Evolutionary conservation across 2,888 invertebrate species (phyloP), one percentile per base, ranked within the genome.

Genomic region (Callinectes sapidus): DNA sequence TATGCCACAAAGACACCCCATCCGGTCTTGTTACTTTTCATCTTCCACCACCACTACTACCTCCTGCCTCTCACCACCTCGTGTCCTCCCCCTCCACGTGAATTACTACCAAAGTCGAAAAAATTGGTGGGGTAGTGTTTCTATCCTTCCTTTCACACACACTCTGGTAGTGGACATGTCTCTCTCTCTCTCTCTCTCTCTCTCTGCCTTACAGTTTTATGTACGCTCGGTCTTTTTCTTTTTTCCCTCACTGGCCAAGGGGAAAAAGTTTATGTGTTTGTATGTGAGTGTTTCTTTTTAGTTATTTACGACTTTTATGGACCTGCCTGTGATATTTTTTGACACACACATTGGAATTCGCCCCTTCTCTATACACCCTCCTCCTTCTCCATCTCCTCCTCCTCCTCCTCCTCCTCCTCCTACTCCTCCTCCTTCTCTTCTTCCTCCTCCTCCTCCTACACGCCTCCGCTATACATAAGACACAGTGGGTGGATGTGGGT

Each of bases 301-400:
- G 32, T 81, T 71, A 71, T 71, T 71, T 71, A 71, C n/a, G n/a
- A 18, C 28, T 71, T 71, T 71, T 71, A 71, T 71, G 71, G 71
- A 71, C 71, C n/a, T 6, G n/a, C 71, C 71, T 28, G 28, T 13
- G 71, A 71, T 71, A 71, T 71, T 71, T 71, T 71, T 71, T 71
- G 71, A 71, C 71, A 28, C 28, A n/a, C 10, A 6, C 71, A 28
- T 71, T 71, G 71, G 28, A 71, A 71, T 71, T n/a, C 71, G n/a
- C 81, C 35, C 35, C 32, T 16, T 81, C 81, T 35, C 13, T 81
- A 14, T 18, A 13, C 35, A 13, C 13, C 35, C 81, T 81, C 16
- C 35, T 81, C 81, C 81, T 81, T 35, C 81, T 81, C 81, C 81
- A 35, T 16, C 81, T 81, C 81, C 81, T 77, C 77, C 77, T 77